These are phyloP conservation scores for Copsychus sechellarum DNA, from an alignment of 2,113 vertebrate genomes.

Conservation along the genomic window DNA sequence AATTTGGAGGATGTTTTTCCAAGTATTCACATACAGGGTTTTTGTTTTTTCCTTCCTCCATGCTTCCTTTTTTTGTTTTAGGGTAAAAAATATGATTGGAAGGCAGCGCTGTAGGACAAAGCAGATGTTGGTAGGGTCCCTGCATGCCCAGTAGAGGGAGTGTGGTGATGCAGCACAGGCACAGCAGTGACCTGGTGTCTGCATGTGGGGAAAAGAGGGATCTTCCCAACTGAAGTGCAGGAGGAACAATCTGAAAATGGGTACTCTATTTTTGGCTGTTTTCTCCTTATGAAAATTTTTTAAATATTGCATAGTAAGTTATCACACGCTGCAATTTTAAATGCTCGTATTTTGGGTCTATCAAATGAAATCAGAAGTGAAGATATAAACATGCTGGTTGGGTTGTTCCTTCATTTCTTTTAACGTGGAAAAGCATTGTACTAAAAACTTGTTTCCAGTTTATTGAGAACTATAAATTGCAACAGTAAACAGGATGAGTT, in stretches of 20 bases:
- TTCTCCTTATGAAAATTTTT: not conserved
- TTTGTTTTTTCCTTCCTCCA: not conserved
- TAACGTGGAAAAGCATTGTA: not conserved
- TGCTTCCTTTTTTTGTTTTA: not conserved
- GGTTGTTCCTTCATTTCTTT: not conserved
- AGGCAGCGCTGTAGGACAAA: not conserved
- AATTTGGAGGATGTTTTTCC: not conserved
- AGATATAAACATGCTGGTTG: not conserved
- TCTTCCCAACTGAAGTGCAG: not conserved
- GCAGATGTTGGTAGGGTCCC: not conserved
- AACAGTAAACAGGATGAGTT: not conserved
- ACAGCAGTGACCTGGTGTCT: not conserved
- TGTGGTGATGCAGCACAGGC: not conserved
- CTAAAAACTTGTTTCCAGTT: not conserved
- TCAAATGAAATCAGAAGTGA: not conserved
- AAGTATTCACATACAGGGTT: not conserved
- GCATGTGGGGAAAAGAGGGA: not conserved
- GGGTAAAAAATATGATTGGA: not conserved
- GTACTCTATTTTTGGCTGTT: not conserved
- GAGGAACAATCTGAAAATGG: not conserved
- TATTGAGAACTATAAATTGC: not conserved
- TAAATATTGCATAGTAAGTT: not conserved
- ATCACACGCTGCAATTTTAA: not conserved
- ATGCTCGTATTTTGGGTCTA: not conserved
- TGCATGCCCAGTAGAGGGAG: slow-evolving; percentile 25